Conservation (phyloP, 2,797 vertebrate species). For the Anisognathus igniventris region DNA sequence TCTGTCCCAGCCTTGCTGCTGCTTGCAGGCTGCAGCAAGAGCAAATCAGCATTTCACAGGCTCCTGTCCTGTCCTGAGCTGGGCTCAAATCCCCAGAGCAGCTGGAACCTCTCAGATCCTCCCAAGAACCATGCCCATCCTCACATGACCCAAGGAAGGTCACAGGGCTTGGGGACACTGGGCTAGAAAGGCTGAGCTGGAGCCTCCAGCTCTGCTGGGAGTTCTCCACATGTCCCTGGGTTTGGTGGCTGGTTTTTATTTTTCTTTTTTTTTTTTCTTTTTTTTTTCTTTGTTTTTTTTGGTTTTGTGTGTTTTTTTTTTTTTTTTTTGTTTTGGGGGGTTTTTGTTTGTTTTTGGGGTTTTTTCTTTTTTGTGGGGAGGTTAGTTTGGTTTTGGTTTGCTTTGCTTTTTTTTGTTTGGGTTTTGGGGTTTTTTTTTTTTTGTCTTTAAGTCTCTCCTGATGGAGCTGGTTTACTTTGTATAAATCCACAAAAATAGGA, state of each 20-base stretch:
- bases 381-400: not conserved
- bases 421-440: not conserved
- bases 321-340: not conserved
- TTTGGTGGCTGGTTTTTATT: too few relatives aligned
- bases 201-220: not conserved
- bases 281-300: not conserved
- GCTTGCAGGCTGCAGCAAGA: not conserved
- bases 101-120: not conserved
- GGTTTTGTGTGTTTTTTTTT: too few relatives aligned
- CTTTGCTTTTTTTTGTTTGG: too few relatives aligned
- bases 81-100: not conserved
- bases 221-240: rapidly evolving
- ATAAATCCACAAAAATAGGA: not conserved
- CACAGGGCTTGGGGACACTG: not conserved
- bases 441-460: not conserved
- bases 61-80: not conserved
- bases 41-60: not conserved
- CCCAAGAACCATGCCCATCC: not conserved
- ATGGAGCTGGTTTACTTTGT: not conserved
- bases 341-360: too few relatives aligned
- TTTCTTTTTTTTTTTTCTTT: not conserved
- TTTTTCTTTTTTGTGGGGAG: too few relatives aligned
- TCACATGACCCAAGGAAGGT: not conserved
- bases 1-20: not conserved
- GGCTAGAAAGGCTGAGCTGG: not conserved